Evolutionary conservation across 2,888 invertebrate genomes (phyloP).

Genomic region (Diaprepes abbreviatus): DNA sequence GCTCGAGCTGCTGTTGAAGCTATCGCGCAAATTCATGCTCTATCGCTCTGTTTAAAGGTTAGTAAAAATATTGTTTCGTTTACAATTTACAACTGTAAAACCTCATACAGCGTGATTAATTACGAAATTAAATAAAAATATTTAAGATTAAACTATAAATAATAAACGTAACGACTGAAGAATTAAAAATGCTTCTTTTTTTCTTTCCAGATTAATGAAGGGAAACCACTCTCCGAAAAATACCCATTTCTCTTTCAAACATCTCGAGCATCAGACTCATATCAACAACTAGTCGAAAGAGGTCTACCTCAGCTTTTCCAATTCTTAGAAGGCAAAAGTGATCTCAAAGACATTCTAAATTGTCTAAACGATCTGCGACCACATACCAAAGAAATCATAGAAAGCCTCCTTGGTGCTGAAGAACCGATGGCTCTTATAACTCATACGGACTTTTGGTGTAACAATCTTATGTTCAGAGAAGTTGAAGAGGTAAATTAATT

Average conservation of each 20-base stretch:
- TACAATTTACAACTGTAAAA: no score
- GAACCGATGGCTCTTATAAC: conserved; percentile 83
- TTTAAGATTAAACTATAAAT: no score
- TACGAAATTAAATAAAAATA: no score
- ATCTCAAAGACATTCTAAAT: conserved; percentile 74
- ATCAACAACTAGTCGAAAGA: conserved; percentile 82
- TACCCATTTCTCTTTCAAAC: conserved; percentile 83
- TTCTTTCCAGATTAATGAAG: conserved; percentile 70
- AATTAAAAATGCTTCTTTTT: no score
- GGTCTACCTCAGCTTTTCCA: conserved; percentile 82
- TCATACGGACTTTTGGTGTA: conserved; percentile 84
- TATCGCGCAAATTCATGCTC: conserved; percentile 80
- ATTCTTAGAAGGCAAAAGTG: conserved; percentile 77
- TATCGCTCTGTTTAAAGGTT: conserved; percentile 76
- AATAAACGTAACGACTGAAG: no score
- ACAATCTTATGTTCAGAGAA: conserved; percentile 69
- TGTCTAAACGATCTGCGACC: conserved; percentile 74
- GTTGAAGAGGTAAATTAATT: conserved; percentile 54
- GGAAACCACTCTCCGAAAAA: conserved; percentile 69
- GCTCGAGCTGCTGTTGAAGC: conserved; percentile 79
- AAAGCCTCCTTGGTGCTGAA: conserved; percentile 78
- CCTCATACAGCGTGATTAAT: no score
- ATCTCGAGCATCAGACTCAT: conserved; percentile 83
- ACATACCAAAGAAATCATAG: conserved; percentile 80
- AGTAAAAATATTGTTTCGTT: no score